phyloP scores from a whole-genome alignment of 1,140 invertebrate genomes.

The Luehdorfia chinensis region DNA sequence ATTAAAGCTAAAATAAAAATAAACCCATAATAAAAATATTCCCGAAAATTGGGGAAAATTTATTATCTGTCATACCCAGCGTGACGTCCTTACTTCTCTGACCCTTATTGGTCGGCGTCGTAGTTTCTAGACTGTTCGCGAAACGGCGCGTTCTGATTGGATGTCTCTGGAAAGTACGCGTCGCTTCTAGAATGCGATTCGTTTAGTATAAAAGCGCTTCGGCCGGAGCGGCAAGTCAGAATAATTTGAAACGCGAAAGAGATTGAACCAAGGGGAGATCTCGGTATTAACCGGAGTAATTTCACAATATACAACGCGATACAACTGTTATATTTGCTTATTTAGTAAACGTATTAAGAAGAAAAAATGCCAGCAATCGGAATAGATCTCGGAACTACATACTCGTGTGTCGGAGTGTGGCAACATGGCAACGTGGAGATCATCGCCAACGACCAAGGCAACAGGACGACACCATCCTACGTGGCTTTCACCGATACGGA shows the following conservation, averaged over 20 bases:
- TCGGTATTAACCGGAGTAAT: conserved; percentile 43
- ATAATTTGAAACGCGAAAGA: conserved; percentile 53
- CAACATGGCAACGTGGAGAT: conserved; percentile 11
- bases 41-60: too few relatives aligned
- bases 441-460: conserved; percentile 14
- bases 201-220: conserved; percentile 42
- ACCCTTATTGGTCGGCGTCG: too few relatives aligned
- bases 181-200: conserved; percentile 40
- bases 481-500: conserved; percentile 8
- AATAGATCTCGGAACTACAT: conserved; percentile 9
- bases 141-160: conserved; percentile 35
- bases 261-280: conserved; percentile 36
- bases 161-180: conserved; percentile 18
- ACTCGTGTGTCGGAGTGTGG: conserved; percentile 4
- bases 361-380: conserved; percentile 13
- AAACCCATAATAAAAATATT: too few relatives aligned
- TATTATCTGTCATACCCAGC: too few relatives aligned
- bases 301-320: conserved; percentile 21
- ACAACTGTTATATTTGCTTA: conserved; percentile 17
- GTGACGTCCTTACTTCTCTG: too few relatives aligned
- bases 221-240: conserved; percentile 45
- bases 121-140: conserved; percentile 12
- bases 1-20: too few relatives aligned
- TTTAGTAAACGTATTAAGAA: conserved; percentile 6
- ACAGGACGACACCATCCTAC: conserved; percentile 9